Evolutionary conservation across 2,797 vertebrate species (phyloP), one percentile per base, ranked within the genome.

Genomic region (Spinus pinus): DNA sequence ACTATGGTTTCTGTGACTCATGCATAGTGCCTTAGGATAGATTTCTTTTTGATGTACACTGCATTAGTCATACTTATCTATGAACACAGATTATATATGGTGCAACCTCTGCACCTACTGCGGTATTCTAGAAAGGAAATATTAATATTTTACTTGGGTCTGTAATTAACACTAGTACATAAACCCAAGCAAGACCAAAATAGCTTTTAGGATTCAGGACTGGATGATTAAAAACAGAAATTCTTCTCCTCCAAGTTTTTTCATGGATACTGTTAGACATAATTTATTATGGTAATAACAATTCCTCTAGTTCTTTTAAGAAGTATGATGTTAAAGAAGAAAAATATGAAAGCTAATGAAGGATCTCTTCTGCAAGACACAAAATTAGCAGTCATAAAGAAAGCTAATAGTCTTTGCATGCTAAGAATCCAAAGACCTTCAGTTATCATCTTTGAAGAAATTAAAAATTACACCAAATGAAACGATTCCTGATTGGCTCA

Each of bases 31-130:
- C 64, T 96, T 81, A 67, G 62, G 74, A 95, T 75, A 97, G 81
- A 96, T 95, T 94, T 97, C 83, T 92, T 97, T 97, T 95, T 95
- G 74, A 96, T 86, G 61, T 88, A 62, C 16, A 17, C 50, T 86
- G 66, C 54, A 95, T 97, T 97, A 97, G 90, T 97, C 87, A 97
- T 71, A 86, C 61, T 91, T 96, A 94, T 94, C 87, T 97, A 44
- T 51, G 81, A 93, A 77, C 47, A 93, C 42, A 90, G 78, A 74
- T 91, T 93, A 96, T 92, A 89, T 74, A 92, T 62, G 92, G 50
- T 62, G 30, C 33, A 95, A 84, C 35, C 28, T 90, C 84, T 50
- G 81, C 16, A 69, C 22, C 28, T 81, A 74, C 54, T 91, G 83
- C 27, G 42, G 64, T 86, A 85, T 79, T 91, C 27, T 61, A 86